Conservation (phyloP, 1,140 invertebrate genomes). For the Drosophila rufa region DNA sequence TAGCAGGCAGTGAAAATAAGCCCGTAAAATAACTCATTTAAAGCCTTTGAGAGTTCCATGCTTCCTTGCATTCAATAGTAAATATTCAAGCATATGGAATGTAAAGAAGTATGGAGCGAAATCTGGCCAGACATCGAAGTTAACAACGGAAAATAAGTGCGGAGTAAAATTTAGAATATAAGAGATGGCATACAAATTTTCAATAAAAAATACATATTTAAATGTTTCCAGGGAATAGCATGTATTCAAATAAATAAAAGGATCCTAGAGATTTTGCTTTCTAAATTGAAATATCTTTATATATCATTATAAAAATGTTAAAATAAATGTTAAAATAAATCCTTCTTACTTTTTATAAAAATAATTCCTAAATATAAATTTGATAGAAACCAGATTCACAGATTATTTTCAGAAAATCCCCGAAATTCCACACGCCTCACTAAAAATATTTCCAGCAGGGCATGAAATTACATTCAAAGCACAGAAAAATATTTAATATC, state of each 20-base stretch:
- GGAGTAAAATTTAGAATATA: not conserved
- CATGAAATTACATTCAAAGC: constrained; percentile 18
- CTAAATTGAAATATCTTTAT: not conserved
- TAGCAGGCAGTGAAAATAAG: constrained; percentile 20
- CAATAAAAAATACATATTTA: not conserved
- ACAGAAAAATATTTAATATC: constrained; percentile 13
- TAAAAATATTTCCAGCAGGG: not conserved
- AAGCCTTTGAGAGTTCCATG: constrained; percentile 85
- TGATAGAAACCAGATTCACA: not conserved
- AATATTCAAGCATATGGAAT: constrained; percentile 84
- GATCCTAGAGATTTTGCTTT: not conserved
- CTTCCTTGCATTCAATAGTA: constrained; percentile 86
- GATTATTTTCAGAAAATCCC: not conserved
- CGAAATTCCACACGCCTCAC: not conserved
- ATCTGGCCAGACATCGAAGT: constrained; percentile 69
- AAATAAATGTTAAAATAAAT: not conserved
- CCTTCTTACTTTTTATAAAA: not conserved
- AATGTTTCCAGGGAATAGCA: too few relatives aligned
- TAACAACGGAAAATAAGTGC: not conserved
- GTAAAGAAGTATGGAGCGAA: constrained; percentile 85
- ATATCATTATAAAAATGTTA: not conserved
- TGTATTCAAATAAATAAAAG: not conserved
- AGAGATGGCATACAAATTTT: not conserved
- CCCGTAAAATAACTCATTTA: constrained; percentile 2
- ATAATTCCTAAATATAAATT: too few relatives aligned